Evolutionary conservation across 2,113 vertebrate genomes (phyloP), one percentile per base, ranked within the genome.

Genomic region (Channa maculata): DNA sequence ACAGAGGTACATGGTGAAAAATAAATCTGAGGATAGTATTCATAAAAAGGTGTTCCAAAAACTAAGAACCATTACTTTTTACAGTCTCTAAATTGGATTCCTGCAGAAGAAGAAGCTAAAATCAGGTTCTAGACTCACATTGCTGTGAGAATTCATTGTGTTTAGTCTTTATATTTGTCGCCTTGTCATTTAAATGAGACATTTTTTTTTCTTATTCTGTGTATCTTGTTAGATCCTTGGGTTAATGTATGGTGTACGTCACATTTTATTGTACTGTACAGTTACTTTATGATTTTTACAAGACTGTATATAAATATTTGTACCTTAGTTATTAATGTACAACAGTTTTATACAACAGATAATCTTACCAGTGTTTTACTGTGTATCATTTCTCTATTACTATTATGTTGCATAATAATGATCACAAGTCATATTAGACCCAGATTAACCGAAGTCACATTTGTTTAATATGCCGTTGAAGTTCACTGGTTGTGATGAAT

Each of bases 241-340:
- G 65, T 50, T 60, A 65, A 60, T 75, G 10, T 74, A 37, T 60
- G 9, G 43, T 70, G 46, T 14, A 44, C 48, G 52, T 24, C 24
- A 24, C 24, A 13, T 49, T 48, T 64, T 5, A 41, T 66, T 46
- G 68, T 15, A 75, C 48, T 64, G 60, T 82, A 45, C 46, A 69
- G 50, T 71, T 41, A 36, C 39, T 50, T 70, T 63, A 24, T 61
- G 46, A 6, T 45, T 69, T 77, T 76, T 65, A 8, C 72, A 75
- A 67, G 72, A 71, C 62, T 78, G 49, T 71, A 80, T 36, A 82
- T 80, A 67, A 69, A 59, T 65, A 62, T 53, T 52, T 64, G 4
- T 65, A 60, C 14, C n/a, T 61, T 77, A 62, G 60, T 61, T 58
- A 44, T 61, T 54, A 57, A 58, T 78, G 5, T 74, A 61, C 57